phyloP scores from a whole-genome alignment of 2,113 vertebrate species.

The Osmerus eperlanus region DNA sequence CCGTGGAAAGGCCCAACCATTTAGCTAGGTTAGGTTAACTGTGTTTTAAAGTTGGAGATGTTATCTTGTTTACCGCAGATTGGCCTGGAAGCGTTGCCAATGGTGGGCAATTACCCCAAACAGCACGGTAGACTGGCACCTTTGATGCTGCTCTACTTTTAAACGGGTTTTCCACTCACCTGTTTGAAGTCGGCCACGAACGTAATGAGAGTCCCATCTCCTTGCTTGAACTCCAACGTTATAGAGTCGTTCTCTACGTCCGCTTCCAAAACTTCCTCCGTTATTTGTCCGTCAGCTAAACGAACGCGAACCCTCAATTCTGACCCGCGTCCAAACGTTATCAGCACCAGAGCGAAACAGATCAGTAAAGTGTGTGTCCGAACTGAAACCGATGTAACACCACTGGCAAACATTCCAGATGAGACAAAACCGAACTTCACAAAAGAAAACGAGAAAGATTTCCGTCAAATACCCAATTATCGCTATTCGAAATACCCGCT shows the following conservation, averaged over 20 bases:
- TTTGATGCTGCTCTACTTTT: no score
- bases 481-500: not conserved
- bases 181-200: conserved; percentile 90
- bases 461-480: conserved; percentile 18
- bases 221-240: conserved; percentile 85
- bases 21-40: no score
- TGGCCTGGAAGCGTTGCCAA: no score
- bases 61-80: no score
- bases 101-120: no score
- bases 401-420: conserved; percentile 68
- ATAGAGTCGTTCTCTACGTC: conserved; percentile 85
- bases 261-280: conserved; percentile 89
- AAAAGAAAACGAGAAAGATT: conserved; percentile 32
- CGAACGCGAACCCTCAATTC: conserved; percentile 89
- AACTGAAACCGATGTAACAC: conserved; percentile 49
- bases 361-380: conserved; percentile 48
- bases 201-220: conserved; percentile 87
- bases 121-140: no score
- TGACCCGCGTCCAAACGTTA: conserved; percentile 54
- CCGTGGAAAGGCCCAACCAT: no score
- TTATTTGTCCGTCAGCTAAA: conserved; percentile 84
- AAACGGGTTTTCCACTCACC: conserved; percentile 66
- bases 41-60: no score
- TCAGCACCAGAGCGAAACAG: conserved; percentile 49
- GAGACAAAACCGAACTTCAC: conserved; percentile 44